Conservation (phyloP, 2,797 vertebrate genomes). For the Cacajao melanocephalus region DNA sequence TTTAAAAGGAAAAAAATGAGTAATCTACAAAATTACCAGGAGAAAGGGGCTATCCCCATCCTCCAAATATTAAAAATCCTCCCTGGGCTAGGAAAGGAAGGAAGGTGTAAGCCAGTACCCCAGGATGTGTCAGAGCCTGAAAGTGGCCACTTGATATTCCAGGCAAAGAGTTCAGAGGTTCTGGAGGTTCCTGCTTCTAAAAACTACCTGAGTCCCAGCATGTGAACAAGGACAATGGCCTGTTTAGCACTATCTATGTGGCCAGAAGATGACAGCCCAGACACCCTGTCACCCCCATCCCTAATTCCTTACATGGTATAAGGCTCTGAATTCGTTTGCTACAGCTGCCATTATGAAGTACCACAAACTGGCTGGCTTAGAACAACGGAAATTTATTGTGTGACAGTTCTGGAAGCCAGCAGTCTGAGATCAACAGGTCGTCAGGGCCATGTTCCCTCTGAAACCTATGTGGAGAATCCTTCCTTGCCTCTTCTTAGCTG, state of each 20-base stretch:
- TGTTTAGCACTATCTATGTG: background rate
- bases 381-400: background rate
- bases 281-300: no score
- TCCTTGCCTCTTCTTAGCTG: background rate
- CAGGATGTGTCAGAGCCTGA: background rate
- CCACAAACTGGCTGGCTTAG: background rate
- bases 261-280: background rate
- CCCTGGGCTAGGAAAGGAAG: background rate
- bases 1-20: background rate
- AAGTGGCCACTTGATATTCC: background rate
- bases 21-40: background rate
- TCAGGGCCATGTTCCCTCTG: background rate
- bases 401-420: background rate
- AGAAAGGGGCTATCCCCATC: background rate
- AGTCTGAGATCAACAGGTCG: background rate
- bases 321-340: background rate
- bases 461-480: background rate
- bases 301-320: background rate
- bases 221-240: background rate
- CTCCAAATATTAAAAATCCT: conserved; percentile 10
- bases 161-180: background rate
- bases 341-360: background rate
- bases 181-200: background rate
- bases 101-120: background rate
- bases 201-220: background rate